Percentiles rank a stretch among this genome's conserved stretches.
Conservation (phyloP, 2,113 vertebrate genomes). For the Stictonetta naevosa region DNA sequence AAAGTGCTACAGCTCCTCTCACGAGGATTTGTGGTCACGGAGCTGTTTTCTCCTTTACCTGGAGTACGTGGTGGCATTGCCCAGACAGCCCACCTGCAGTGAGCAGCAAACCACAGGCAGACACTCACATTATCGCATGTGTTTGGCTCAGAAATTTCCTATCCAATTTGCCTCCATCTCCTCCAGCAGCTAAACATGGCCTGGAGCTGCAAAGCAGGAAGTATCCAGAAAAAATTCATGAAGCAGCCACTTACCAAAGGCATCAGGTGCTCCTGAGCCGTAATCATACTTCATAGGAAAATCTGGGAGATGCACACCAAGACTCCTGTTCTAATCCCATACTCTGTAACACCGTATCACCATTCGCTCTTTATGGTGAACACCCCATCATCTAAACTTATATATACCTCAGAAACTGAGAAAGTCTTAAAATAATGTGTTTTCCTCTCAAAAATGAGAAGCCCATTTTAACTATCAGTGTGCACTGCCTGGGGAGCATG, state of each 20-base stretch:
- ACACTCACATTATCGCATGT: not conserved
- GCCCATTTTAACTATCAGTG: not conserved
- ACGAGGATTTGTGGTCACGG: not conserved
- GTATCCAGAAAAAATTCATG: not conserved
- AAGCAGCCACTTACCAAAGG: not conserved
- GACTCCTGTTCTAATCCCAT: not conserved
- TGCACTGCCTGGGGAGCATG: not conserved
- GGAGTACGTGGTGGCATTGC: not conserved
- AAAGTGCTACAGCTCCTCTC: not conserved
- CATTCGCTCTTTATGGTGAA: not conserved
- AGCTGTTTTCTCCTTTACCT: not conserved
- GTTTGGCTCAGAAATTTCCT: not conserved
- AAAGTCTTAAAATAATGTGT: not conserved
- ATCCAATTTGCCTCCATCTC: not conserved
- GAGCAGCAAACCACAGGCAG: not conserved
- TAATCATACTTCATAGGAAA: not conserved
- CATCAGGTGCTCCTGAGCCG: not conserved
- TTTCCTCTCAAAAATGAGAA: not conserved
- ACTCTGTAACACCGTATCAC: not conserved
- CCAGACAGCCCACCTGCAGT: not conserved
- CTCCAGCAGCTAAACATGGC: not conserved
- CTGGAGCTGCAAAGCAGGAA: not conserved
- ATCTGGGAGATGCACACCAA: not conserved
- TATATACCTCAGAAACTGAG: not conserved
- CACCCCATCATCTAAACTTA: not conserved